Evolutionary conservation across 2,113 vertebrate genomes (phyloP), one percentile per base, ranked within the genome.

Genomic region (Sylvietta virens): DNA sequence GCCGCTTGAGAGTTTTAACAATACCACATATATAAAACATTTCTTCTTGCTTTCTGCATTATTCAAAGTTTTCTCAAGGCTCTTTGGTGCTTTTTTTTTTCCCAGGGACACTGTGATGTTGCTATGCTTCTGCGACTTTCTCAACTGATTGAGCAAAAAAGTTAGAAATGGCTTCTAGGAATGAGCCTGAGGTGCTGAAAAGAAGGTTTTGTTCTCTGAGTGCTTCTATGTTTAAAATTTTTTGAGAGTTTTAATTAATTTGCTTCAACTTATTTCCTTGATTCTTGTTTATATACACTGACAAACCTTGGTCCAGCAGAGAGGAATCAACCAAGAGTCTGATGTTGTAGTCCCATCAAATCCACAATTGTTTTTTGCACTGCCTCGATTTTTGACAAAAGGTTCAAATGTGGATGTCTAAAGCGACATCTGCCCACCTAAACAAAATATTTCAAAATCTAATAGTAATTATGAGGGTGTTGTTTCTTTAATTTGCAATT

Each of bases 21-120:
- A 95, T 95, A 94, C 78, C 74, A 82, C 78, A 77, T 72, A 95
- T 96, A 95, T 72, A 91, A 95, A 96, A 95, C 71, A 91, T 95
- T 96, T 92, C 73, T 77, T 95, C 81, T 85, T 92, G 50, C 78
- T 96, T 95, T 96, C 94, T 92, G 78, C 15, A 8, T 86, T 82
- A 61, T 90, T 94, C 91, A 85, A 82, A 80, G 50, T 80, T 92
- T 96, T 95, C 91, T 95, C 84, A 85, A 95, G 86, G 31, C 60
- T 66, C n/a, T 91, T 60, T 60, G 39, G 72, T 40, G 20, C 22
- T 57, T 66, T 76, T 64, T 76, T 76, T 62, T 78, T 58, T 31
- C 42, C 35, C 13, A 26, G 50, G 71, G 69, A 83, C 45, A 33
- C 66, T 62, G 53, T 2, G 4, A 24, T 10, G n/a, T 85, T 89